A percentile compares a stretch with the other conserved stretches of the same genome.
These are phyloP conservation scores for Callorhinus ursinus DNA, from an alignment of 2,113 vertebrate species.

Conservation along the genomic window DNA sequence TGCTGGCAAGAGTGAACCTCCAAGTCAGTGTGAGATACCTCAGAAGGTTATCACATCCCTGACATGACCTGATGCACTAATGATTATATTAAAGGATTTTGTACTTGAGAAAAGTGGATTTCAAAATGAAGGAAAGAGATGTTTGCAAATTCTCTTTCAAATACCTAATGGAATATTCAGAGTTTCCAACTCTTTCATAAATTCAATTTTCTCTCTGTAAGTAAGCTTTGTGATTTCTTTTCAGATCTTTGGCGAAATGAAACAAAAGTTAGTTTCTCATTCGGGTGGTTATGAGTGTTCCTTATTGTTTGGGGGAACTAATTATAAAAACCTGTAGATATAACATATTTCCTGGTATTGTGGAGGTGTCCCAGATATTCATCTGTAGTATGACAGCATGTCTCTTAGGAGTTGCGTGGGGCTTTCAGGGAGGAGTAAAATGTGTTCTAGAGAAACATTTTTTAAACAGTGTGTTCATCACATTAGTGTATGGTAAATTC, in stretches of 20 bases:
- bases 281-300: background rate
- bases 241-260: constrained; percentile 1
- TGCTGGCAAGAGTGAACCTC: constrained; percentile 10
- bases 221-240: background rate
- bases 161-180: background rate
- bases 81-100: background rate
- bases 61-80: background rate
- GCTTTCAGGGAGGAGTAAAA: background rate
- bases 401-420: background rate
- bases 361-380: background rate
- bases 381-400: background rate
- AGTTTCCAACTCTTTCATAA: background rate
- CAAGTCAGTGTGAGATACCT: constrained; percentile 36
- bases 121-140: background rate
- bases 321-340: background rate
- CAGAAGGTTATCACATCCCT: background rate
- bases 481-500: background rate
- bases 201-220: background rate
- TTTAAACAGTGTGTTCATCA: background rate
- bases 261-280: background rate
- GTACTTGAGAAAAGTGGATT: background rate
- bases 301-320: background rate
- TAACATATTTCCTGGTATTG: background rate
- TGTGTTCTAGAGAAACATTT: background rate
- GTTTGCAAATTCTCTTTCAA: constrained; percentile 10